phyloP scores from a whole-genome alignment of 1,140 invertebrate genomes.

The Caenorhabditis latens region DNA sequence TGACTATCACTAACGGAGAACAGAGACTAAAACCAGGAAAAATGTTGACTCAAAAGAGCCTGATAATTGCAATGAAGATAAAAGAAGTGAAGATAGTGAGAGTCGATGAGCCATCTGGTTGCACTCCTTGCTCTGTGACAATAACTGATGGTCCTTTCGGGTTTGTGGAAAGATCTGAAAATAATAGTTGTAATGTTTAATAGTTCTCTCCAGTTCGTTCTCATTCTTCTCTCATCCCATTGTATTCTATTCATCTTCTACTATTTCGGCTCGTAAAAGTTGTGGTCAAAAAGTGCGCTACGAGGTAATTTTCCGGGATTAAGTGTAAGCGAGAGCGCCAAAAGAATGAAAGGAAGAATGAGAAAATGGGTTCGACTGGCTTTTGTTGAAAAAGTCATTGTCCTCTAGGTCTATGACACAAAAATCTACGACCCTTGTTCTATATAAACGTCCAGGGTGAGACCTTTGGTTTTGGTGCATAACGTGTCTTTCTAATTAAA shows the following conservation, averaged over 20 bases:
- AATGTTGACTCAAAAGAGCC: neutral
- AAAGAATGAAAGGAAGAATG: neutral
- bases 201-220: neutral
- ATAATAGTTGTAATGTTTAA: neutral
- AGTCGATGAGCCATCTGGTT: conserved; percentile 23
- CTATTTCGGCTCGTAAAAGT: conserved; percentile 18
- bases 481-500: neutral
- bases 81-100: neutral
- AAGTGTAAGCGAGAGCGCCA: neutral
- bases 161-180: conserved; percentile 18
- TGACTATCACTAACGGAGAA: conserved; percentile 46
- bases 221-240: neutral
- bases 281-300: conserved; percentile 32
- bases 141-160: conserved; percentile 39
- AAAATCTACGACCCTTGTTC: no score
- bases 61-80: neutral
- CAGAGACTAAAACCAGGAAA: neutral
- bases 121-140: conserved; percentile 18
- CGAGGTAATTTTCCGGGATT: conserved; percentile 36
- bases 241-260: neutral
- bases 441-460: no score
- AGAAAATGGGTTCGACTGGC: neutral
- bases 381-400: neutral
- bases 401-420: neutral
- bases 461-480: no score